Base-by-base conservation (phyloP, 2,888 invertebrate genomes). In the Mylabris sibirica region DNA sequence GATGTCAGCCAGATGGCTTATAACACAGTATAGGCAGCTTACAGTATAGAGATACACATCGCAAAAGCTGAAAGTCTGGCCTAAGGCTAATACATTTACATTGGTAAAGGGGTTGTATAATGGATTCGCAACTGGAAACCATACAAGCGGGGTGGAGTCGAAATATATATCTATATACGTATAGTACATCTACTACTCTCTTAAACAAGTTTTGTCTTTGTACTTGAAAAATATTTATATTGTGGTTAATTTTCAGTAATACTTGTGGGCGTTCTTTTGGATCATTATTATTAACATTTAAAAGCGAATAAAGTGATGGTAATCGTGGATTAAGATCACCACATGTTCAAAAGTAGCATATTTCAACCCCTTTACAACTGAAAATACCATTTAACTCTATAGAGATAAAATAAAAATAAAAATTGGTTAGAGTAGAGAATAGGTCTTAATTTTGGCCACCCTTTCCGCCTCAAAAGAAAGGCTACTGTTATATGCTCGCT, bases 181-280 rank as follows among this genome's bases (percentile, higher is more conserved):
- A 5, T n/a, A n/a, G n/a, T 30, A 30, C 30, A 81, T 81, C 81
- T 80, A 49, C 20, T n/a, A n/a, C n/a, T n/a, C n/a, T 20, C 9
- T 49, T 20, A 49, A 20, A 20, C 49, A 83, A 84, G 83, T 83
- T 84, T 82, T 83, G 83, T 84, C 84, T 84, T 84, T 84, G 84
- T 83, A 78, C 82, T 81, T 78, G 20, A 80, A 83, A 84, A 84
- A 83, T 83, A 82, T 84, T 84, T 84, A 83, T 83, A 80, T 81
- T 82, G 80, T 79, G 81, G 78, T 76, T 76, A 69, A 65, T 67
- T 70, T 57, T 38, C 35, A 66, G 14, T 59, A 66, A 73, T 70
- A 73, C 72, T 74, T 69, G 74, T 72, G 75, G 76, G 75, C 74
- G 75, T 69, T 62, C 22, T 34, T n/a, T 5, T 17, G 44, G 44